Evolutionary conservation across 2,113 vertebrate species (phyloP).

Genomic region (Pseudopipra pipra): DNA sequence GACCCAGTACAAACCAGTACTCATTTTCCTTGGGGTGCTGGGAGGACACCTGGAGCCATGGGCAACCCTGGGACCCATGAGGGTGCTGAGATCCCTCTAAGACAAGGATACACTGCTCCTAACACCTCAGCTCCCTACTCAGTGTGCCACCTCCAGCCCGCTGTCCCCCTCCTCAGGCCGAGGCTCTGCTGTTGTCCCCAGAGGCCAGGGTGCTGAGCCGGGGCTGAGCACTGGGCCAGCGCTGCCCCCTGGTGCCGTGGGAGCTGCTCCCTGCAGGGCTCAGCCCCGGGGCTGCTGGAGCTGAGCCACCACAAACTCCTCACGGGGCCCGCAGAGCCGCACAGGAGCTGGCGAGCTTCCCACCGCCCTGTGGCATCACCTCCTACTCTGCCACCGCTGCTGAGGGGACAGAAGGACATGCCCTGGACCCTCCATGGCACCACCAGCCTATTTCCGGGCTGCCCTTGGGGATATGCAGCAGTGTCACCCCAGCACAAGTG

Average conservation of each 20-base stretch:
- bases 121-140: rapidly evolving
- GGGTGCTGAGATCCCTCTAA: not conserved
- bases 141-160: rapidly evolving
- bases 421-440: not conserved
- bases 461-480: rapidly evolving
- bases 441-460: rapidly evolving
- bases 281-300: rapidly evolving
- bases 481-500: not conserved
- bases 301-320: not conserved
- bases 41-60: rapidly evolving
- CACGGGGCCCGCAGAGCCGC: rapidly evolving
- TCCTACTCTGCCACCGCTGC: not conserved
- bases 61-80: not conserved
- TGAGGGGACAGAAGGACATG: rapidly evolving
- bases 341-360: not conserved
- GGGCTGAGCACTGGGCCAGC: not conserved
- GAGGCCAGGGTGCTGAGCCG: rapidly evolving
- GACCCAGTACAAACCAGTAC: not conserved
- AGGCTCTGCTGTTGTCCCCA: not conserved
- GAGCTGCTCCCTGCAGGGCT: not conserved
- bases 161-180: not conserved
- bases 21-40: not conserved
- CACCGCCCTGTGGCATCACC: rapidly evolving
- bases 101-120: not conserved
- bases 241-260: not conserved